Percentiles rank a stretch among this genome's conserved stretches.
Evolutionary conservation across 2,888 invertebrate species (phyloP).

Genomic region (Opisthograptis luteolata): DNA sequence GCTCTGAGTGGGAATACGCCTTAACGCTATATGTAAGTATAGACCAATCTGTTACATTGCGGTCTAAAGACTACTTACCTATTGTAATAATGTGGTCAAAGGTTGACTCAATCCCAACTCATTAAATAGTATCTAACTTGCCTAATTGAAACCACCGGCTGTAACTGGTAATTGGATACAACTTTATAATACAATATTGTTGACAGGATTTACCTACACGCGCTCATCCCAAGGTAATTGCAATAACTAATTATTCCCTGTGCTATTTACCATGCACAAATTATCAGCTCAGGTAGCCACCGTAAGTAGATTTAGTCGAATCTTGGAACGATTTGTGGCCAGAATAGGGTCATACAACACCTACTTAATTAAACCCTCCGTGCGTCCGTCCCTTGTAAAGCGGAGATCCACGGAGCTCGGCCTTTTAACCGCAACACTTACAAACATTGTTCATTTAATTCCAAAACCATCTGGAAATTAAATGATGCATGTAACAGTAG

Average conservation of each 20-base stretch:
- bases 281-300: slow-evolving; percentile 24
- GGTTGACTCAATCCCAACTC: too few species aligned
- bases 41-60: too few species aligned
- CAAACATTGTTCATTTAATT: slow-evolving; percentile 24
- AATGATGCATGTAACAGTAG: slow-evolving; percentile 5
- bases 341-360: slow-evolving; percentile 34
- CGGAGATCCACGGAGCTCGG: slow-evolving; percentile 23
- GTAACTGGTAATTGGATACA: not conserved
- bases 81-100: too few species aligned
- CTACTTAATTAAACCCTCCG: slow-evolving; percentile 37
- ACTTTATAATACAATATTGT: not conserved
- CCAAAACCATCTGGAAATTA: slow-evolving; percentile 22
- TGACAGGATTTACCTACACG: not conserved
- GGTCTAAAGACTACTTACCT: too few species aligned
- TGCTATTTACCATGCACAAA: slow-evolving; percentile 14
- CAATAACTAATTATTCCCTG: slow-evolving; percentile 7
- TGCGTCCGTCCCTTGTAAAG: slow-evolving; percentile 35
- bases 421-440: slow-evolving; percentile 34
- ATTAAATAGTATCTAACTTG: too few species aligned
- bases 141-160: not conserved
- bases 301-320: slow-evolving; percentile 30
- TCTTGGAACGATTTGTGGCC: slow-evolving; percentile 38
- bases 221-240: not conserved
- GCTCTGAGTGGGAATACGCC: too few species aligned
- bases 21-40: too few species aligned